A percentile compares a stretch with the other conserved stretches of the same genome.
phyloP scores from a whole-genome alignment of 1,140 invertebrate species.

The Trinorchestia longiramus region DNA sequence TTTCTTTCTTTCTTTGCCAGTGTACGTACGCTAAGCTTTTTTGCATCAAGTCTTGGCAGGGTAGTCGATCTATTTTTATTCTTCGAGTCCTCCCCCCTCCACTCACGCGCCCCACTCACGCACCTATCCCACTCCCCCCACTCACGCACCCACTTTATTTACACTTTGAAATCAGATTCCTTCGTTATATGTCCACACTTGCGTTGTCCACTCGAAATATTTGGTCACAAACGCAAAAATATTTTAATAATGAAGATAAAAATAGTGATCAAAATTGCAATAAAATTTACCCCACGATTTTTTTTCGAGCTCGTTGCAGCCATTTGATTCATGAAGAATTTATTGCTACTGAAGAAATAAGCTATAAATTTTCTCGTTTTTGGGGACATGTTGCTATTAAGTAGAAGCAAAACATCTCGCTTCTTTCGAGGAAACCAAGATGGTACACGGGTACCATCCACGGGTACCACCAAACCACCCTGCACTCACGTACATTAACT shows the following conservation, averaged over 20 bases:
- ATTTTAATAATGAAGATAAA: not conserved
- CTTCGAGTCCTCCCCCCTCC: not conserved
- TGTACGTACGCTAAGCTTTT: not conserved
- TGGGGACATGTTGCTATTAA: too few species aligned
- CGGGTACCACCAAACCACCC: too few species aligned
- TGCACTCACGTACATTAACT: not conserved
- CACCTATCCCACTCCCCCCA: not conserved
- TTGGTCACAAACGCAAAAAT: not conserved
- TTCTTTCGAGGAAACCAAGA: too few species aligned
- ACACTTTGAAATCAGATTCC: not conserved
- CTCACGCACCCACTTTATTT: not conserved
- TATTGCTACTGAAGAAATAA: not conserved
- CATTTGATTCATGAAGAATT: not conserved
- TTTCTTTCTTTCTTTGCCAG: not conserved
- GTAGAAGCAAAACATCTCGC: too few species aligned
- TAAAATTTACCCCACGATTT: not conserved
- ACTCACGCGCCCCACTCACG: not conserved
- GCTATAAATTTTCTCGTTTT: too few species aligned
- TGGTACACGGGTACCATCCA: not conserved
- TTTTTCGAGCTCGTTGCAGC: too few species aligned
- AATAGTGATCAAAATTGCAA: not conserved
- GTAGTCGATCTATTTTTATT: not conserved
- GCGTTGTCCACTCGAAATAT: not conserved
- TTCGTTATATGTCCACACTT: too few species aligned
- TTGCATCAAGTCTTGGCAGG: not conserved